These are phyloP conservation scores for Brachycybe producta DNA, from an alignment of 2,888 invertebrate species.

Conservation along the genomic window DNA sequence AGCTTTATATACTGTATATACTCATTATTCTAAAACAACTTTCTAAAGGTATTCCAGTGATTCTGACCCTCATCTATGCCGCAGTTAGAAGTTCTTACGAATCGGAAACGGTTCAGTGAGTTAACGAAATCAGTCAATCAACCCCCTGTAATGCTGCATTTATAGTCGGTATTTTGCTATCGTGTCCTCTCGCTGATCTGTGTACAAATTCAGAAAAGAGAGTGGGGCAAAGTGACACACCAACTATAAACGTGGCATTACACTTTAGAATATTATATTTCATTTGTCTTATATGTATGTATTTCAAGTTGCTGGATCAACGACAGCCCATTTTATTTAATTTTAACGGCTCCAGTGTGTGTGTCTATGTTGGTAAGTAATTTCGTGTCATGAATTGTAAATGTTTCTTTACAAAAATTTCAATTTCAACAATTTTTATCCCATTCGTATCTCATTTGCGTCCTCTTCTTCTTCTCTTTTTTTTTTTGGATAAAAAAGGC, in stretches of 20 bases:
- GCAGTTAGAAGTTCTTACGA: constrained; percentile 19
- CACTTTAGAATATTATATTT: too few relatives aligned
- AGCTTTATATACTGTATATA: too few relatives aligned
- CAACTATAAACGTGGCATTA: too few relatives aligned
- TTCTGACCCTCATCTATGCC: constrained; percentile 11
- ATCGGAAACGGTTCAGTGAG: constrained; percentile 33
- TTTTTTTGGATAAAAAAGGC: constrained; percentile 32
- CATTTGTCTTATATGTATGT: not conserved
- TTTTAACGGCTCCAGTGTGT: constrained; percentile 63
- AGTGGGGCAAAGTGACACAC: too few relatives aligned
- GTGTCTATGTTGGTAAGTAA: constrained; percentile 48
- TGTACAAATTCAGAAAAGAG: too few relatives aligned
- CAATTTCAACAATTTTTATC: too few relatives aligned
- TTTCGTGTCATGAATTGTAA: too few relatives aligned
- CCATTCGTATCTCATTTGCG: too few relatives aligned
- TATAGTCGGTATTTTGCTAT: too few relatives aligned
- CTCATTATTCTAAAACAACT: too few relatives aligned
- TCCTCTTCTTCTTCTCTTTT: too few relatives aligned
- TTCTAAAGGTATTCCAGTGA: constrained; percentile 11
- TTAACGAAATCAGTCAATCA: constrained; percentile 8
- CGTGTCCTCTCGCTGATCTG: too few relatives aligned
- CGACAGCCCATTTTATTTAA: constrained; percentile 54
- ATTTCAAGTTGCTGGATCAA: constrained; percentile 58
- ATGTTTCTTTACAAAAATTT: not conserved
- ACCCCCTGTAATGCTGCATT: constrained; percentile 31